phyloP scores from a whole-genome alignment of 2,888 invertebrate genomes.

The Hydropsyche betteni region DNA sequence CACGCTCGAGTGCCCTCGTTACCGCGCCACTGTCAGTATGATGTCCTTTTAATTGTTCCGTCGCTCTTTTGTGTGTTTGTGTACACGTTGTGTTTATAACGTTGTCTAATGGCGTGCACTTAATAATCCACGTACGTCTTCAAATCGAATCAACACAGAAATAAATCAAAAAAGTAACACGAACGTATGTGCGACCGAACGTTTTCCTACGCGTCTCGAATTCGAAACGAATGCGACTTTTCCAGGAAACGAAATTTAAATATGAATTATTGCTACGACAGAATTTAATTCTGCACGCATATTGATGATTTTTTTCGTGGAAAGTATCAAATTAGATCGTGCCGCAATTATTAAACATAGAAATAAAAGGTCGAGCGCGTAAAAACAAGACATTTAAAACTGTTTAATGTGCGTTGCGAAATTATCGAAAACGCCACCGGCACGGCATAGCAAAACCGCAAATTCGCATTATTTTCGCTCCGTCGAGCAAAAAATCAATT shows the following conservation, averaged over 20 bases:
- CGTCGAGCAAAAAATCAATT: slow-evolving; percentile 30
- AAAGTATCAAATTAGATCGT: too few relatives aligned
- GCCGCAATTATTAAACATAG: too few relatives aligned
- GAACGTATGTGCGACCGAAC: background rate
- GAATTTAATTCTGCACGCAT: too few relatives aligned
- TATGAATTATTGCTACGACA: too few relatives aligned
- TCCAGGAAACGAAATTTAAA: too few relatives aligned
- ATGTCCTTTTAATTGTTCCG: slow-evolving; percentile 50
- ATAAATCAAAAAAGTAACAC: background rate
- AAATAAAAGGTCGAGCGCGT: background rate
- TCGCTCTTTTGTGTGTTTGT: background rate
- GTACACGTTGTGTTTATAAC: too few relatives aligned
- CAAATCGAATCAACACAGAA: slow-evolving; percentile 15
- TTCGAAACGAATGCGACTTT: background rate
- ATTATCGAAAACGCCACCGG: slow-evolving; percentile 10
- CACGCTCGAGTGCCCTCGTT: slow-evolving; percentile 44
- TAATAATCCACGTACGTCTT: slow-evolving; percentile 26
- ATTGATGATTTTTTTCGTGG: too few relatives aligned
- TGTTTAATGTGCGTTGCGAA: slow-evolving; percentile 5
- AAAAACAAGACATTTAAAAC: slow-evolving; percentile 16
- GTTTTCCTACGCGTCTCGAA: background rate
- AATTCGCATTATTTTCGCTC: slow-evolving; percentile 29
- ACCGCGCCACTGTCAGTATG: slow-evolving; percentile 38
- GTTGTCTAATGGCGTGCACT: slow-evolving; percentile 35
- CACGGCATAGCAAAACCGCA: slow-evolving; percentile 18